A percentile compares a stretch with the other conserved stretches of the same genome.
phyloP scores from a whole-genome alignment of 2,888 invertebrate genomes.

The Malthinus seriepunctatus region DNA sequence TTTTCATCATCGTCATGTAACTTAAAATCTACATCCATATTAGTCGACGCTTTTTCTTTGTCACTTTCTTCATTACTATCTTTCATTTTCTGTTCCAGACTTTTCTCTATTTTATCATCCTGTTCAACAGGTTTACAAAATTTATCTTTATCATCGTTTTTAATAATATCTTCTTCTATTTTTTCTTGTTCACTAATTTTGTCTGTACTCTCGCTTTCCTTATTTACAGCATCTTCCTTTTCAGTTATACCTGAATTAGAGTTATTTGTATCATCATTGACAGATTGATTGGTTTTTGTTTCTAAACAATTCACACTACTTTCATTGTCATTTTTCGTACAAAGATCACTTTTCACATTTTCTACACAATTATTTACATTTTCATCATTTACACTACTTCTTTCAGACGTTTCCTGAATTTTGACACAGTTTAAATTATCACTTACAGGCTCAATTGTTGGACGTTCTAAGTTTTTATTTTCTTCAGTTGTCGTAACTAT shows the following conservation, averaged over 20 bases:
- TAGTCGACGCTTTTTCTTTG: not conserved
- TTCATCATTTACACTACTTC: not conserved
- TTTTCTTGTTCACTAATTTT: constrained; percentile 2
- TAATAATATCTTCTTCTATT: constrained; percentile 6
- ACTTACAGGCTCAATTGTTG: constrained; percentile 41
- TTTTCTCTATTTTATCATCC: constrained; percentile 5
- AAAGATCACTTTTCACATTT: constrained; percentile 17
- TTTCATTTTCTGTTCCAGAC: not conserved
- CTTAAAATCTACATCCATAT: not conserved
- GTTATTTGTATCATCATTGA: not conserved
- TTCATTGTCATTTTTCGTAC: not conserved
- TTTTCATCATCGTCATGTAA: not conserved
- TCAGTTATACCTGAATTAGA: not conserved
- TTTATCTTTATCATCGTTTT: not conserved
- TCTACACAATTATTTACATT: not conserved
- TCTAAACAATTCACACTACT: not conserved
- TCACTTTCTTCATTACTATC: not conserved
- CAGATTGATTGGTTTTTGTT: not conserved
- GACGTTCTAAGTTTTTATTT: constrained; percentile 3
- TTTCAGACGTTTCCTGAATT: constrained; percentile 32
- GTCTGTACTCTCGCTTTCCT: not conserved
- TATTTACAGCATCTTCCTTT: not conserved
- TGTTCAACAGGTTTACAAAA: not conserved
- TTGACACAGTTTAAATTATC: constrained; percentile 41
- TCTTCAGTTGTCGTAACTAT: constrained; percentile 2